These are phyloP conservation scores for Mormyrus proboscirostris DNA, from an alignment of 2,797 vertebrate genomes.

Conservation along the genomic window DNA sequence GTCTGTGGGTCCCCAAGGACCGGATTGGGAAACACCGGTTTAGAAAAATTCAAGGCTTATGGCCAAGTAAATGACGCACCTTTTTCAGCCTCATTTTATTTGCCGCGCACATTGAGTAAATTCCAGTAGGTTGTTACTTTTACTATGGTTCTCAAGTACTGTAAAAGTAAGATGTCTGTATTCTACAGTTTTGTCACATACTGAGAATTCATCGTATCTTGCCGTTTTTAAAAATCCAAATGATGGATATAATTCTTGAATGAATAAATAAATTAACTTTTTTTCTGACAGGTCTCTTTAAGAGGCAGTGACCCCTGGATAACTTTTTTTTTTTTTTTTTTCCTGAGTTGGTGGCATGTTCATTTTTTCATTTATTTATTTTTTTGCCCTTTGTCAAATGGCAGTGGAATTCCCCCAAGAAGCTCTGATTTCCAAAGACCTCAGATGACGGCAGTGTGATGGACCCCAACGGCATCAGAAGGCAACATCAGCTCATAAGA, in stretches of 20 bases:
- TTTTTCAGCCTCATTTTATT: not conserved
- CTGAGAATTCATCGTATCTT: not conserved
- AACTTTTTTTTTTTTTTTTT: not conserved
- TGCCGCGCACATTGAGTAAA: not conserved
- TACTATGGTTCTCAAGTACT: not conserved
- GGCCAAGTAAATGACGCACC: not conserved
- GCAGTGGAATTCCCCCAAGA: not conserved
- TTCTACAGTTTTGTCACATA: not conserved
- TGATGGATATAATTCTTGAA: not conserved
- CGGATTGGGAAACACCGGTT: not conserved
- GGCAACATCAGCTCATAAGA: not conserved
- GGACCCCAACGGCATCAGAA: not conserved
- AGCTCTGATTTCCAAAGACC: not conserved
- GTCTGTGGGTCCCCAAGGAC: not conserved
- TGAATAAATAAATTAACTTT: not conserved
- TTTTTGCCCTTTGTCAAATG: not conserved
- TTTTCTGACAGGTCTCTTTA: conserved; percentile 52
- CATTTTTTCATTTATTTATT: not conserved
- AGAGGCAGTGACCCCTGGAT: conserved; percentile 50
- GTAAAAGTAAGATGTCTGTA: not conserved
- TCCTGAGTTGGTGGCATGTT: not conserved
- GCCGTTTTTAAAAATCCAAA: not conserved
- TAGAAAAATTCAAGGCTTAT: not conserved
- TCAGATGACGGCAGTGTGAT: not conserved
- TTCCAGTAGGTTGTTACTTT: not conserved